Evolutionary conservation across 2,797 vertebrate genomes (phyloP).

Genomic region (Chiroxiphia lanceolata): DNA sequence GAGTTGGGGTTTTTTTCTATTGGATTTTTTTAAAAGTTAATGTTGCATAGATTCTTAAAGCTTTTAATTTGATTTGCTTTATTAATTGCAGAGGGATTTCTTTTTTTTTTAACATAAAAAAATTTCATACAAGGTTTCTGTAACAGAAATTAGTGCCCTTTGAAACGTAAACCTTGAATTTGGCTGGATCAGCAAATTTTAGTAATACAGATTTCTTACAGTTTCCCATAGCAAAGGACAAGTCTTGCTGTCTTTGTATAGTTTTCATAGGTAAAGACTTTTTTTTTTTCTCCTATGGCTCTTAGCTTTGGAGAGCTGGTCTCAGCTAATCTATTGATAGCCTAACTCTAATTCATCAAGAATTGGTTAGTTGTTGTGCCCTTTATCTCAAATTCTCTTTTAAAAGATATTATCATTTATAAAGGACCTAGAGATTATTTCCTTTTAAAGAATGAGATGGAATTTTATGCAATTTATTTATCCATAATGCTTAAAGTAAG

Average conservation of each 20-base stretch:
- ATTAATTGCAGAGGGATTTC: not conserved
- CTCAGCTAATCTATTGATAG: not conserved
- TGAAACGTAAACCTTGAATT: not conserved
- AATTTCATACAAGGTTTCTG: not conserved
- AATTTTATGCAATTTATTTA: not conserved
- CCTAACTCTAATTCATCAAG: not conserved
- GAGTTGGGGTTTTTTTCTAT: fast-evolving
- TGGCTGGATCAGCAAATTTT: not conserved
- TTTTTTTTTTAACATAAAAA: not conserved
- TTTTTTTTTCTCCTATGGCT: not conserved
- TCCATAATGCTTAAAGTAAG: not conserved
- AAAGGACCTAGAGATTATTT: not conserved
- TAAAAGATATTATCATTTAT: not conserved
- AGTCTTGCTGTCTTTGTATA: fast-evolving
- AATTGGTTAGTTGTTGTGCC: not conserved
- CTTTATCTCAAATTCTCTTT: not conserved
- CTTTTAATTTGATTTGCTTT: not conserved
- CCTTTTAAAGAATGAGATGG: not conserved
- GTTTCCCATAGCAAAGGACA: not conserved
- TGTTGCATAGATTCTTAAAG: not conserved
- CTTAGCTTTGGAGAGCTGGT: not conserved
- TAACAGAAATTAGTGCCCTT: not conserved
- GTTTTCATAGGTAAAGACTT: not conserved
- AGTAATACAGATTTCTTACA: not conserved
- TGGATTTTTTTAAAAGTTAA: not conserved